Evolutionary conservation across 2,888 invertebrate species (phyloP).

Genomic region (Spilarctia lutea): DNA sequence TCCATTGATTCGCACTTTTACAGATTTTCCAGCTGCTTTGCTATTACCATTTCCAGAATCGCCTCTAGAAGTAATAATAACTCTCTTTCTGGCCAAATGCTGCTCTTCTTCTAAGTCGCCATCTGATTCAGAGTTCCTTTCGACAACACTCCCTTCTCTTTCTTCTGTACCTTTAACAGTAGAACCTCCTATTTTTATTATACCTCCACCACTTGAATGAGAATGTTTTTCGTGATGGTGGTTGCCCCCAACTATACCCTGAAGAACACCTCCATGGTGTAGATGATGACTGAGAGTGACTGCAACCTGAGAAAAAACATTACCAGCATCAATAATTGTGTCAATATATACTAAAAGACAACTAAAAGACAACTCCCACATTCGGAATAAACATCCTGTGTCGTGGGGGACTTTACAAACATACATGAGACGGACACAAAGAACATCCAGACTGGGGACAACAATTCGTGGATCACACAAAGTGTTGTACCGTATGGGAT

Average conservation of each 20-base stretch:
- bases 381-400: too few relatives aligned
- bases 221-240: neutral
- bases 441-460: too few relatives aligned
- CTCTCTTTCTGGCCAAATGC: neutral
- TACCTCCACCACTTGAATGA: neutral
- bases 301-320: slow-evolving; percentile 11
- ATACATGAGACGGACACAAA: too few relatives aligned
- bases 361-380: too few relatives aligned
- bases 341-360: too few relatives aligned
- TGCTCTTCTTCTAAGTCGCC: neutral
- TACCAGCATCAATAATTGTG: too few relatives aligned
- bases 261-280: neutral
- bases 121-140: neutral
- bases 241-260: neutral
- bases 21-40: neutral
- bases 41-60: neutral
- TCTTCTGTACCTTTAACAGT: too few relatives aligned
- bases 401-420: too few relatives aligned
- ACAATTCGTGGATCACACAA: too few relatives aligned
- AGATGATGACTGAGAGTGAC: neutral
- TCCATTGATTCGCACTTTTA: neutral
- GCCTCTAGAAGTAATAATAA: neutral
- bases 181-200: neutral
- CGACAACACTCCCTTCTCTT: neutral
- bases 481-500: too few relatives aligned